A percentile compares a stretch with the other conserved stretches of the same genome.
These are phyloP conservation scores for Tenthredo distinguenda DNA, from an alignment of 2,888 invertebrate species.

Conservation along the genomic window DNA sequence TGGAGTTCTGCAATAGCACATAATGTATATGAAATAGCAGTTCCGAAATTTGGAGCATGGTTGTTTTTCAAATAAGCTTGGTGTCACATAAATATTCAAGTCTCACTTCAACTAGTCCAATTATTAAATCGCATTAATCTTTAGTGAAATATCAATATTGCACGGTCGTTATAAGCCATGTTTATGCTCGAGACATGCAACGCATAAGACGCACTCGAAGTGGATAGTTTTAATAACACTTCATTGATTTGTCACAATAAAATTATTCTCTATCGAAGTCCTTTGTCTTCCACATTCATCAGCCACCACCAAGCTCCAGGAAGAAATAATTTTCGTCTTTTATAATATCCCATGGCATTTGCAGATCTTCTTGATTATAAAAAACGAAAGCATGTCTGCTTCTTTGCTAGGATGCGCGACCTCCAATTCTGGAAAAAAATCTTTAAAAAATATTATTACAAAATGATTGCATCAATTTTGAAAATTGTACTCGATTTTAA, in stretches of 20 bases:
- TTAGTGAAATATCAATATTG: conserved; percentile 45
- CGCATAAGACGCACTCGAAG: conserved; percentile 78
- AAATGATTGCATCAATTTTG: not conserved
- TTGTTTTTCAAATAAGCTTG: not conserved
- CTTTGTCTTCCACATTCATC: not conserved
- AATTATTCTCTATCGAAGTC: conserved; percentile 71
- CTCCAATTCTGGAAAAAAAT: not conserved
- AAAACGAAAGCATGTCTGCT: not conserved
- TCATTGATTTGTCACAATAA: conserved; percentile 65
- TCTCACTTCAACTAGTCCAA: not conserved
- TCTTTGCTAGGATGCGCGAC: not conserved
- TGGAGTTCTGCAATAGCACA: not conserved
- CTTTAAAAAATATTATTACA: not conserved
- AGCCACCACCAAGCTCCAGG: not conserved
- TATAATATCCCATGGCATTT: not conserved
- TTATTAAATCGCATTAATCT: not conserved
- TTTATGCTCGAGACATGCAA: conserved; percentile 74
- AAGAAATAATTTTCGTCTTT: not conserved
- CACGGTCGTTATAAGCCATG: conserved; percentile 72
- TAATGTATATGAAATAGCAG: conserved; percentile 1
- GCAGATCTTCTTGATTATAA: not conserved
- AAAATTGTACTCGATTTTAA: not conserved
- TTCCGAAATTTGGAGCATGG: not conserved
- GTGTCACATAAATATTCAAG: not conserved
- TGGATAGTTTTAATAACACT: conserved; percentile 76